Base-by-base conservation (phyloP, 2,113 vertebrate species). In the Chlorodrepanis virens region DNA sequence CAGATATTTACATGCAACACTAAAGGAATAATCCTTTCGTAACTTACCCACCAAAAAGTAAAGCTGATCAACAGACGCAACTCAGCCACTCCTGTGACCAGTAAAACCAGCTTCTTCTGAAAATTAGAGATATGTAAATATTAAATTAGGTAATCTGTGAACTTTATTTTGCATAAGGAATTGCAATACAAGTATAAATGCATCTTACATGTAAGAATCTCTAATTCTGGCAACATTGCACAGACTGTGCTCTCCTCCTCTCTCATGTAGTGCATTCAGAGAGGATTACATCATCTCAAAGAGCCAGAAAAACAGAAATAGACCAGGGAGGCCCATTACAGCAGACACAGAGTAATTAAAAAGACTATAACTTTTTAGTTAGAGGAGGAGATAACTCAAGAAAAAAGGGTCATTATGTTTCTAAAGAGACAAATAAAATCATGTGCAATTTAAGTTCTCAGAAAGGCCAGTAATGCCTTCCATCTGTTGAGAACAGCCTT, bases 31-130 rank as follows among this genome's bases (percentile, higher is more conserved):
- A 53, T 91, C 94, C 50, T 94, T 89, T 85, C 75, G 83, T 67
- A 94, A 71, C 42, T 88, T 82, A 53, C 49, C 77, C 52, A 95
- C 23, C 35, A 21, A 35, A 68, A 90, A 59, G 49, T 69, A 54
- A 83, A 27, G 25, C n/a, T 97, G 68, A 76, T 18, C 10, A 10
- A 79, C 74, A 65, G 8, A 84, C 7, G 60, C 54, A 60, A 47
- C 39, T 95, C 75, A 96, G 97, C 96, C 97, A 97, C 14, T 95
- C 79, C 37, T 97, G 90, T 39, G 96, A 80, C n/a, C 94, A 91
- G 49, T 71, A 35, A 95, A 74, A 94, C n/a, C 45, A 75, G 72
- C 59, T n/a, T 75, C 14, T 65, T 68, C 74, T 64, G 81, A 67
- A 54, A 29, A 87, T 33, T 2, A 65, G 31, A 93, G 17, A 93